Base-by-base conservation (phyloP, 2,888 invertebrate species). In the Octodonta nipae region DNA sequence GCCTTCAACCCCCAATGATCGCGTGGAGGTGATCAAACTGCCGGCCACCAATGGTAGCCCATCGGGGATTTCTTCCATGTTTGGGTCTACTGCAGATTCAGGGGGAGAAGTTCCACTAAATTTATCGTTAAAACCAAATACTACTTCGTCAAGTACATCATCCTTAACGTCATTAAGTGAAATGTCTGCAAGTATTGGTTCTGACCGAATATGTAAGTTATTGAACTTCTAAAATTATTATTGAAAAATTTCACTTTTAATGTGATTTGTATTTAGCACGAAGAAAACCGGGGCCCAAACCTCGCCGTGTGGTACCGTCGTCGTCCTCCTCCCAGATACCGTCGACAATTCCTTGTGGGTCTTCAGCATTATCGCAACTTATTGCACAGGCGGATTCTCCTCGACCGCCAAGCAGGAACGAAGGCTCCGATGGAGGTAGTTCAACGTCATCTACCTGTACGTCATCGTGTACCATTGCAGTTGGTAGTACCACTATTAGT, bases 1-100 rank as follows among this genome's bases (percentile, higher is more conserved):
- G 20, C 46, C 52, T 13, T 37, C 45, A 7, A 44, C 51, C 8
- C 58, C 63, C 31, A 62, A 66, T 1, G 84, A 85, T 56, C 73
- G 82, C 6, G 83, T 84, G 33, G 85, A 86, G 56, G 82, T 85
- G 49, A 84, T 85, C 49, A 78, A 85, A 56, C 56, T 85, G 52
- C 82, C 83, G 13, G 75, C 77, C 44, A 75, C 78, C 32, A 63
- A 61, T 40, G 63, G 63, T 25, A 63, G 60, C 46, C 59, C 60
- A 17, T 56, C 58, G 26, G 56, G 56, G 32, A 50, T 54, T 35
- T 49, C 54, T 24, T 42, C 51, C 3, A 51, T 41, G 28, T 42
- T 40, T 31, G 42, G 41, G 35, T 58, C 50, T 49, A 55, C 58
- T 44, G 55, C 58, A 44, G 57, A 61, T 16, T 73, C 75, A 28